phyloP scores from a whole-genome alignment of 2,113 vertebrate species.

The Cyprinodon variegatus region DNA sequence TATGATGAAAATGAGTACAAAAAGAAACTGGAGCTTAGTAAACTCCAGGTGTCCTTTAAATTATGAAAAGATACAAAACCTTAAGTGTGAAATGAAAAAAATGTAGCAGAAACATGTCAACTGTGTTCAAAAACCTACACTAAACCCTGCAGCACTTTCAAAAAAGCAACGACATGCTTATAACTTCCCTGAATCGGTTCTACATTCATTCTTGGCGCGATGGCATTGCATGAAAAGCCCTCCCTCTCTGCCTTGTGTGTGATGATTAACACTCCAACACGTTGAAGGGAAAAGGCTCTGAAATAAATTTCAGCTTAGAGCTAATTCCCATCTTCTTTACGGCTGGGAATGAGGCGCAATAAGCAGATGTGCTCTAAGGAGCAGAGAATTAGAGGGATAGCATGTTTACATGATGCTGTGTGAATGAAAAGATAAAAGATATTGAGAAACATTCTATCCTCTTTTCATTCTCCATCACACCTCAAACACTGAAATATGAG shows the following conservation, averaged over 20 bases:
- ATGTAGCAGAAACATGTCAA: conserved; percentile 4
- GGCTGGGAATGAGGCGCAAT: background rate
- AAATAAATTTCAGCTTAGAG: background rate
- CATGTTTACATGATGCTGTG: background rate
- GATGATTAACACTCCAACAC: background rate
- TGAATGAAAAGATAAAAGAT: background rate
- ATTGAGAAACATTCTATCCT: too few relatives aligned
- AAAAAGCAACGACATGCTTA: background rate
- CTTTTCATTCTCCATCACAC: too few relatives aligned
- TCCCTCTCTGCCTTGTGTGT: background rate
- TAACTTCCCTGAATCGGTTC: background rate
- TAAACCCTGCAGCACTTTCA: background rate
- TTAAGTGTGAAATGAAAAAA: background rate
- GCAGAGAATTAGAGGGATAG: background rate
- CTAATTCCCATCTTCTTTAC: background rate
- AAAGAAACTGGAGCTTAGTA: conserved; percentile 1
- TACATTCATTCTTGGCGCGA: background rate
- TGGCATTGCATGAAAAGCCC: background rate
- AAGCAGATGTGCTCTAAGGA: background rate
- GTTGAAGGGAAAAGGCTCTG: background rate
- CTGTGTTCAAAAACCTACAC: background rate
- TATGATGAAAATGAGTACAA: background rate
- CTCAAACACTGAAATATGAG: too few relatives aligned
- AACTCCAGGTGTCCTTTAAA: background rate
- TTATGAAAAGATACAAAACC: background rate